These are phyloP conservation scores for Drosophila mettleri DNA, from an alignment of 2,888 invertebrate genomes.

Conservation along the genomic window DNA sequence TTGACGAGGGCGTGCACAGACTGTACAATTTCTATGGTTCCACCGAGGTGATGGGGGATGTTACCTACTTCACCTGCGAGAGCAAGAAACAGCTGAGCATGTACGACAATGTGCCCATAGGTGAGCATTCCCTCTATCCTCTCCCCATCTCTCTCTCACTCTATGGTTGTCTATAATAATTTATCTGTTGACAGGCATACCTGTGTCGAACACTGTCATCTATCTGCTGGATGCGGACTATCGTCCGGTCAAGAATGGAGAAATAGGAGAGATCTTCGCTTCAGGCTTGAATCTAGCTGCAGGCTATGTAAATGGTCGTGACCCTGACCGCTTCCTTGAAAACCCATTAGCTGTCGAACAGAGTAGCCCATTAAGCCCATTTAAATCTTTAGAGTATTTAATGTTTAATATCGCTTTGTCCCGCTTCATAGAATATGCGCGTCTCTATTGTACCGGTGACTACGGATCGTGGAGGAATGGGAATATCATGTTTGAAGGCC, in stretches of 20 bases:
- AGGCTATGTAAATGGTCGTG: conserved; percentile 92
- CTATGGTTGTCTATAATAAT: too few relatives aligned
- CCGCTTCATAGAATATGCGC: conserved; percentile 87
- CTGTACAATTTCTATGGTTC: conserved; percentile 96
- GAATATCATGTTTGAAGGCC: conserved; percentile 91
- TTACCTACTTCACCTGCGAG: conserved; percentile 91
- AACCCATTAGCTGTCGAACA: conserved; percentile 90
- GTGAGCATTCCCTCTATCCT: conserved; percentile 85
- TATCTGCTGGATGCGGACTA: conserved; percentile 92
- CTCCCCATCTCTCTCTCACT: too few relatives aligned
- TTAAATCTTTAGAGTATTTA: neutral
- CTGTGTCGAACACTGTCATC: conserved; percentile 92
- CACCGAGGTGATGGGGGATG: conserved; percentile 96
- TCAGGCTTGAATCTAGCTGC: conserved; percentile 92
- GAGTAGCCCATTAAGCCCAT: conserved; percentile 84
- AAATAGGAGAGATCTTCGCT: conserved; percentile 93
- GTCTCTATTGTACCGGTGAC: conserved; percentile 94
- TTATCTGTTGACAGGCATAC: conserved; percentile 86
- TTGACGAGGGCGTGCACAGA: conserved; percentile 88
- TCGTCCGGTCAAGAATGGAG: conserved; percentile 89
- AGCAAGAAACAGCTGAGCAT: conserved; percentile 87
- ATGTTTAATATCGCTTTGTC: neutral
- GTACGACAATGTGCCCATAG: conserved; percentile 92
- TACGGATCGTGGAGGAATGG: conserved; percentile 89
- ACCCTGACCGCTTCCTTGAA: conserved; percentile 90